Conservation (phyloP, 2,888 invertebrate species). For the Hydraecia micacea region DNA sequence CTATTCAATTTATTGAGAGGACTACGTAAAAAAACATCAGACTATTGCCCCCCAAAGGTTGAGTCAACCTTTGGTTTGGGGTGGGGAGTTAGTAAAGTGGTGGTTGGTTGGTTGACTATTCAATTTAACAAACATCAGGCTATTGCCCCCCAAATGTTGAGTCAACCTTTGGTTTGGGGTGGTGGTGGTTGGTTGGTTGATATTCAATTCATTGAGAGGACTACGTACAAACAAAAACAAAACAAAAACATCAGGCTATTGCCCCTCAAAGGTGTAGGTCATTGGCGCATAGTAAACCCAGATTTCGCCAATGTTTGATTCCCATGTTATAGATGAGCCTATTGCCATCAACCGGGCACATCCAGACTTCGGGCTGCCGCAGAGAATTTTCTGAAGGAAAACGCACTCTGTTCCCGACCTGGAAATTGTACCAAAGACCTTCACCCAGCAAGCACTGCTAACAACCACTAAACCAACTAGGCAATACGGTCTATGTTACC, state of each 20-base stretch:
- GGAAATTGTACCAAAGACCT: neutral
- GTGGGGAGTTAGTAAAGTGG: too few species aligned
- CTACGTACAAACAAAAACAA: neutral
- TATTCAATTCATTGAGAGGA: neutral
- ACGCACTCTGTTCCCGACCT: neutral
- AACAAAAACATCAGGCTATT: neutral
- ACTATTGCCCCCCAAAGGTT: neutral
- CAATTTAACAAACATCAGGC: too few species aligned
- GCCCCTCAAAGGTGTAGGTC: neutral
- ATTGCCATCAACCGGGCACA: too few species aligned
- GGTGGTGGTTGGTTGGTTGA: too few species aligned
- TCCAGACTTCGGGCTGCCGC: neutral
- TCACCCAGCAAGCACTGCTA: neutral
- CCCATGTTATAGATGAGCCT: too few species aligned
- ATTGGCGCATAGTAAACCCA: neutral
- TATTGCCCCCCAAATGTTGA: too few species aligned
- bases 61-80: too few species aligned
- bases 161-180: too few species aligned
- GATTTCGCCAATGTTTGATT: neutral
- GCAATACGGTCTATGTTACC: neutral
- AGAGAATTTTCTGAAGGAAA: too few species aligned
- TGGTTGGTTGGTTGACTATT: too few species aligned
- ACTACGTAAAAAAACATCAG: neutral
- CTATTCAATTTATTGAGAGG: neutral
- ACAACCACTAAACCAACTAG: neutral